Evolutionary conservation across 2,113 vertebrate genomes (phyloP).

Genomic region (Mandrillus leucophaeus): DNA sequence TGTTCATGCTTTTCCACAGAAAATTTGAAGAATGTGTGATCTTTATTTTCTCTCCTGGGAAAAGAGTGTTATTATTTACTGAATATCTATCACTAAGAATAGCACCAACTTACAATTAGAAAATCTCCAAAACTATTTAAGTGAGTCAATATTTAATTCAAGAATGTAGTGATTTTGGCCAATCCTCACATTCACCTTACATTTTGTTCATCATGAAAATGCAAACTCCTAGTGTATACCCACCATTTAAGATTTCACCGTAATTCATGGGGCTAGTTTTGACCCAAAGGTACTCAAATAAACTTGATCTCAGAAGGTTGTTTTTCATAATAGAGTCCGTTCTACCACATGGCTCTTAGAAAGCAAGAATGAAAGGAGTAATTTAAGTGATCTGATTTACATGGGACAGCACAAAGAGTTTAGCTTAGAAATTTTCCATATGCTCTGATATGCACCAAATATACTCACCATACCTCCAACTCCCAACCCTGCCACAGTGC

Average conservation of each 20-base stretch:
- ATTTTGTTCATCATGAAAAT: slow-evolving; percentile 28
- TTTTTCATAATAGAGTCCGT: neutral
- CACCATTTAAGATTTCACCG: neutral
- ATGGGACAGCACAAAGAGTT: slow-evolving; percentile 8
- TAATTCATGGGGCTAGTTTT: neutral
- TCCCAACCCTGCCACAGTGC: neutral
- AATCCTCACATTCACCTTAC: slow-evolving; percentile 4
- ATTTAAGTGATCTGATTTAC: slow-evolving; percentile 17
- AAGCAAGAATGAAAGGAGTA: slow-evolving; percentile 31
- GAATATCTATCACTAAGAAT: neutral
- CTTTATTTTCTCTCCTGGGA: neutral
- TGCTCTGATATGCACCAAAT: neutral
- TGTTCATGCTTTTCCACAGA: slow-evolving; percentile 23
- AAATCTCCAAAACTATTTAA: slow-evolving; percentile 12
- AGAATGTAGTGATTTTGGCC: neutral
- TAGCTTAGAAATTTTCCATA: slow-evolving; percentile 62
- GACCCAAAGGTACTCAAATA: neutral
- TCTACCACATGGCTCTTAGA: neutral
- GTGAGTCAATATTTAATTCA: slow-evolving; percentile 19
- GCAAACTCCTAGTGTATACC: neutral
- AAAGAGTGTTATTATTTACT: neutral
- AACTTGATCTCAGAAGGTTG: neutral
- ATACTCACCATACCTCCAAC: neutral
- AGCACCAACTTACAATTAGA: slow-evolving; percentile 12
- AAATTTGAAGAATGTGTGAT: neutral